A percentile compares a stretch with the other conserved stretches of the same genome.
Evolutionary conservation across 2,113 vertebrate species (phyloP).

Genomic region (Labeo catla): DNA sequence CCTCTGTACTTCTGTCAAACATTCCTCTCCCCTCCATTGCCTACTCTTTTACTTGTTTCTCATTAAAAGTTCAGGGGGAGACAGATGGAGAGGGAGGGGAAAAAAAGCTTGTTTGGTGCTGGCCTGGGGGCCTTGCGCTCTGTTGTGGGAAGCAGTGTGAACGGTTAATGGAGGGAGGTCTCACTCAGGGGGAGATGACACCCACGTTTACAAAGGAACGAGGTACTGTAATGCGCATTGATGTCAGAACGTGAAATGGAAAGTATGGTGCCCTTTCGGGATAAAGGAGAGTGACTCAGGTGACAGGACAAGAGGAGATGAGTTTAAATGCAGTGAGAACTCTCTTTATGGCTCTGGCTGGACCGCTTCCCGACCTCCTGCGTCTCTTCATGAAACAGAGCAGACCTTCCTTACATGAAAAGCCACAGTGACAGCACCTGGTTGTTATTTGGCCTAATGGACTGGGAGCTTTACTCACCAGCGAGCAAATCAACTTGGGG

Average conservation of each 20-base stretch:
- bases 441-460: slow-evolving; percentile 81
- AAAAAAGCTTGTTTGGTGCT: slow-evolving; percentile 65
- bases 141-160: slow-evolving; percentile 68
- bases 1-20: slow-evolving; percentile 66
- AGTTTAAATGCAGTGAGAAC: slow-evolving; percentile 23
- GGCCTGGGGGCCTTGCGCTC: slow-evolving; percentile 60
- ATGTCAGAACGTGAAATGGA: slow-evolving; percentile 57
- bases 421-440: slow-evolving; percentile 76
- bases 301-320: slow-evolving; percentile 69
- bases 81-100: slow-evolving; percentile 47
- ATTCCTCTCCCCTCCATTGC: slow-evolving; percentile 60
- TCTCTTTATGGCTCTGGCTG: slow-evolving; percentile 68
- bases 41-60: slow-evolving; percentile 62
- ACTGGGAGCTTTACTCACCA: slow-evolving; percentile 73
- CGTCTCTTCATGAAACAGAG: slow-evolving; percentile 76
- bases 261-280: slow-evolving; percentile 39
- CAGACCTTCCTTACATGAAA: slow-evolving; percentile 68
- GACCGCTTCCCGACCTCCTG: slow-evolving; percentile 77
- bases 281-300: slow-evolving; percentile 63
- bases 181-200: slow-evolving; percentile 67
- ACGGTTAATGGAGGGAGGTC: slow-evolving; percentile 67
- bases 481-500: slow-evolving; percentile 71
- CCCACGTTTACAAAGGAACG: slow-evolving; percentile 57
- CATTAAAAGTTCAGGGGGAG: slow-evolving; percentile 62
- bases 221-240: slow-evolving; percentile 58